A percentile compares a stretch with the other conserved stretches of the same genome.
Conservation (phyloP, 2,888 invertebrate species). For the Neuroscelio doddi region DNA sequence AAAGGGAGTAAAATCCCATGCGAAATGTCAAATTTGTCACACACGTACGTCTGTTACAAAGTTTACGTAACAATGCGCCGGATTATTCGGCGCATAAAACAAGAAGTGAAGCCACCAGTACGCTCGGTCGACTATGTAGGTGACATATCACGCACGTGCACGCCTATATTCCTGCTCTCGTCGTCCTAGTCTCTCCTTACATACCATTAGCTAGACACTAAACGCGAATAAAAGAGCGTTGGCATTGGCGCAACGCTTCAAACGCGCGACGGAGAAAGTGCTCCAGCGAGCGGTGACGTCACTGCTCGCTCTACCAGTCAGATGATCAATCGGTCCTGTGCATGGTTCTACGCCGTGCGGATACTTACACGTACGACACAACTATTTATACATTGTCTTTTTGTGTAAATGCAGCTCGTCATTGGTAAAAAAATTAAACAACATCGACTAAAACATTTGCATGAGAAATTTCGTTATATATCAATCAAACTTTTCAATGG, state of each 20-base stretch:
- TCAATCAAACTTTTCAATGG: too few species aligned
- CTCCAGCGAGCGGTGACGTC: constrained; percentile 44
- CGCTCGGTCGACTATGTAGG: constrained; percentile 48
- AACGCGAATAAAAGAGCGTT: constrained; percentile 23
- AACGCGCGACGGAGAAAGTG: constrained; percentile 49
- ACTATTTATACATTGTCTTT: too few species aligned
- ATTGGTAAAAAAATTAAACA: too few species aligned
- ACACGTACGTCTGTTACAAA: constrained; percentile 12
- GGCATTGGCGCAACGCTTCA: constrained; percentile 12
- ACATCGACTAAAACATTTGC: too few species aligned
- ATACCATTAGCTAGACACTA: constrained; percentile 32
- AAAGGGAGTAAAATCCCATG: too few species aligned
- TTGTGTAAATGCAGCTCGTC: too few species aligned
- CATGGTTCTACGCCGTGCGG: too few species aligned
- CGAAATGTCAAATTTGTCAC: too few species aligned
- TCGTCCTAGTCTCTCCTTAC: constrained; percentile 17
- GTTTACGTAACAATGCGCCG: constrained; percentile 16
- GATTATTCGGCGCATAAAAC: constrained; percentile 13
- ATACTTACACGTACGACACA: constrained; percentile 23
- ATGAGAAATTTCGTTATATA: too few species aligned
- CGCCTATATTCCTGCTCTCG: constrained; percentile 21
- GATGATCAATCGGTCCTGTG: constrained; percentile 36
- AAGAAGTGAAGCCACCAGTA: constrained; percentile 24
- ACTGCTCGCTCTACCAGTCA: constrained; percentile 30
- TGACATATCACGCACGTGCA: constrained; percentile 43